Evolutionary conservation across 2,888 invertebrate species (phyloP).

Genomic region (Kuschelorhynchus macadamiae): DNA sequence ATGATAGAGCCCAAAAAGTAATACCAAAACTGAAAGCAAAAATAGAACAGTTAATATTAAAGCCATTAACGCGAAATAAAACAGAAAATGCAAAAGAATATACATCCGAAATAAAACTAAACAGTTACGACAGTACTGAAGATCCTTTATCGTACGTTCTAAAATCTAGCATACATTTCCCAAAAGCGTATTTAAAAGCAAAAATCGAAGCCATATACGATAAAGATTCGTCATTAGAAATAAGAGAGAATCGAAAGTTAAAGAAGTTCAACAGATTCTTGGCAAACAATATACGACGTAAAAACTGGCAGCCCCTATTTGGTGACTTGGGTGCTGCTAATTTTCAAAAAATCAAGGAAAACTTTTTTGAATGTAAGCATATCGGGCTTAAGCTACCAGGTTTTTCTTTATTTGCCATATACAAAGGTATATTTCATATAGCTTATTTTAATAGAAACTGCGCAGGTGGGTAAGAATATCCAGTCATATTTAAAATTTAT

Average conservation of each 20-base stretch:
- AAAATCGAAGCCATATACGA: conserved; percentile 30
- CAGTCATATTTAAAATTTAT: no score
- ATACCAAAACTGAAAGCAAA: conserved; percentile 3
- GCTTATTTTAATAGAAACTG: no score
- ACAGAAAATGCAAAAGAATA: background rate
- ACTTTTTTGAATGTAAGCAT: conserved; percentile 33
- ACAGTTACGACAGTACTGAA: background rate
- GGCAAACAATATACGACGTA: background rate
- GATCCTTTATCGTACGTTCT: background rate
- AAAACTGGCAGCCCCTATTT: conserved; percentile 14
- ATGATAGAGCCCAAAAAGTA: background rate
- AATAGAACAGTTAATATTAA: background rate
- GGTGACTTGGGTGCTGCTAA: conserved; percentile 1
- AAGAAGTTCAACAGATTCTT: conserved; percentile 9
- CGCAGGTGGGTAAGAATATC: no score
- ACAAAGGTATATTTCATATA: no score
- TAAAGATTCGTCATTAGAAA: conserved; percentile 13
- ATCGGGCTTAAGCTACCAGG: background rate
- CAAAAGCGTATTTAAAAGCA: conserved; percentile 4
- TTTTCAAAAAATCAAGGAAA: conserved; percentile 24
- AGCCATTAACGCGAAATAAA: background rate
- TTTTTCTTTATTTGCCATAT: no score
- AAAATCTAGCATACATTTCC: background rate
- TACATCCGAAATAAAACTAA: background rate
- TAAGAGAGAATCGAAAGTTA: conserved; percentile 1